Conservation (phyloP, 2,113 vertebrate genomes). For the Dicentrarchus labrax region DNA sequence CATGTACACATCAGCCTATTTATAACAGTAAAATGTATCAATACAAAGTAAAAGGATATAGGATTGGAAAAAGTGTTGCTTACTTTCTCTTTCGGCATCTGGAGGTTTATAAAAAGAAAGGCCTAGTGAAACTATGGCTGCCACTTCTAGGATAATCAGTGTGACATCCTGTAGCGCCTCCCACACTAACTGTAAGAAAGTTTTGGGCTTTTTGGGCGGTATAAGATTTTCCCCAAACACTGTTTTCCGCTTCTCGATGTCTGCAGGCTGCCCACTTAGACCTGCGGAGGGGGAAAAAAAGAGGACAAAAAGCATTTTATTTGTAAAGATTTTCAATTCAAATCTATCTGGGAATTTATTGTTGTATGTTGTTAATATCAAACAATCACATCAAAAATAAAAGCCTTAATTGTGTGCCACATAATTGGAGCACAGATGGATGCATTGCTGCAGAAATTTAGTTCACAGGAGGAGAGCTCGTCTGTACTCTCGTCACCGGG, state of each 20-base stretch:
- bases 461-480: constrained; percentile 7
- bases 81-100: constrained; percentile 90
- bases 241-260: constrained; percentile 96
- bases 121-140: constrained; percentile 99
- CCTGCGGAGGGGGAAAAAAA: constrained; percentile 82
- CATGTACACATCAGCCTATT: not conserved
- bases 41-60: not conserved
- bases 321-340: not conserved
- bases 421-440: constrained; percentile 30
- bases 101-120: constrained; percentile 99
- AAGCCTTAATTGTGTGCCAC: not conserved
- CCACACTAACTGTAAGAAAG: constrained; percentile 99
- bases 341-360: not conserved
- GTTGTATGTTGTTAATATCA: not conserved
- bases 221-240: constrained; percentile 97
- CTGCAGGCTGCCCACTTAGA: constrained; percentile 95
- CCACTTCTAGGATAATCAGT: constrained; percentile 99
- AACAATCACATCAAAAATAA: constrained; percentile 6
- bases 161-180: constrained; percentile 99
- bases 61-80: constrained; percentile 66
- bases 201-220: constrained; percentile 99
- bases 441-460: constrained; percentile 7
- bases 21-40: not conserved
- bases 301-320: not conserved
- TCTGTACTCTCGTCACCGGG: constrained; percentile 13